Evolutionary conservation across 2,797 vertebrate species (phyloP).

Genomic region (Petrocephalus schoutedeni): DNA sequence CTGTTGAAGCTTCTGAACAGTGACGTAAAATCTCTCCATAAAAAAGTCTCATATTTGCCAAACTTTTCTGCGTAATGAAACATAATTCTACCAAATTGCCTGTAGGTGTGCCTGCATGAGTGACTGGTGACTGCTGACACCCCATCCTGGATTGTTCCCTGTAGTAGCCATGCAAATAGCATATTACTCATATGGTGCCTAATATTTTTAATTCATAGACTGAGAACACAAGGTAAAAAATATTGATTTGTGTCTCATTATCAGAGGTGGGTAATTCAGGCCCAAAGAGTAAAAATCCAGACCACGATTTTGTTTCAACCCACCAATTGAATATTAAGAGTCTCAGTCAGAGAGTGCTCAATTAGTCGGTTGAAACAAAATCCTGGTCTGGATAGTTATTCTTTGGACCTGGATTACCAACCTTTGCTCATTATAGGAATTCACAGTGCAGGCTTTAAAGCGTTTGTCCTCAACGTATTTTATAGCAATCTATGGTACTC

Average conservation of each 20-base stretch:
- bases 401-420: too few species aligned
- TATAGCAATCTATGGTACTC: not conserved
- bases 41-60: not conserved
- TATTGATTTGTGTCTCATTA: not conserved
- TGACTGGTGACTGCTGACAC: too few species aligned
- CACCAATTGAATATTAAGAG: too few species aligned
- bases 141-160: too few species aligned
- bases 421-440: not conserved
- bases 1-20: not conserved
- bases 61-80: not conserved
- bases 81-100: not conserved
- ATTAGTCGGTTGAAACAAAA: too few species aligned
- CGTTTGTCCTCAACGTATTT: not conserved
- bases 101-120: too few species aligned
- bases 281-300: too few species aligned
- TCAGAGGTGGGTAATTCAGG: too few species aligned
- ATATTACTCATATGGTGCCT: not conserved
- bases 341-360: too few species aligned
- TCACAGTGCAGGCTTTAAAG: not conserved
- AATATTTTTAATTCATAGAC: not conserved
- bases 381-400: too few species aligned
- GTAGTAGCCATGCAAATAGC: not conserved
- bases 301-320: too few species aligned
- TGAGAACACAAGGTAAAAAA: not conserved
- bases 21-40: not conserved